phyloP scores from a whole-genome alignment of 2,797 vertebrate genomes.

The Adelosebastes latens region DNA sequence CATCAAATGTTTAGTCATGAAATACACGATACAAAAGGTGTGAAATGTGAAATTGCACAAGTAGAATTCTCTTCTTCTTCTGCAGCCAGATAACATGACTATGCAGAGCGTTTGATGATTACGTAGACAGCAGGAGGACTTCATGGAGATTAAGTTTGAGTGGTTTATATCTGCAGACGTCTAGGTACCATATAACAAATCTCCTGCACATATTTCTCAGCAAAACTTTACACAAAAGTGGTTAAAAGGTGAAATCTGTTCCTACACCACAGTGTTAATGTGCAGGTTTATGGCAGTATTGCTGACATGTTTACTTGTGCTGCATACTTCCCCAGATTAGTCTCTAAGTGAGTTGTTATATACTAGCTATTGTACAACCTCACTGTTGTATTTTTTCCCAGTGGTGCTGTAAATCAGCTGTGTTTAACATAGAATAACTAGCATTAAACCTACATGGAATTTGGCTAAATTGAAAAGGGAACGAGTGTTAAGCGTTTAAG shows the following conservation, averaged over 20 bases:
- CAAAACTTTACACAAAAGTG: background rate
- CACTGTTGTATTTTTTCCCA: background rate
- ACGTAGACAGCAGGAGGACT: background rate
- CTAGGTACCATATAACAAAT: background rate
- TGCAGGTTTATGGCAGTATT: background rate
- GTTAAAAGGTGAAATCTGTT: background rate
- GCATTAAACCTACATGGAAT: background rate
- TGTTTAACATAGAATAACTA: background rate
- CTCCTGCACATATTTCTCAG: background rate
- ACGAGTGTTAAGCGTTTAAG: background rate
- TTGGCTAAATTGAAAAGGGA: background rate
- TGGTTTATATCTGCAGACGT: background rate
- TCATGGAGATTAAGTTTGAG: background rate
- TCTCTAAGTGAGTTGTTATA: background rate
- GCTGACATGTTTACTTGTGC: background rate
- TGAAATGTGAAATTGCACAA: background rate
- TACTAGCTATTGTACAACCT: background rate
- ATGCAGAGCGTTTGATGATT: background rate
- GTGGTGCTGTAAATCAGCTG: background rate
- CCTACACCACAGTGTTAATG: background rate
- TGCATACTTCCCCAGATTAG: background rate
- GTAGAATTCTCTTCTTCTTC: background rate
- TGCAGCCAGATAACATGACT: background rate
- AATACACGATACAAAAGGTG: background rate
- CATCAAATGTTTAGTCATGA: background rate